Evolutionary conservation across 2,888 invertebrate species (phyloP).

Genomic region (Conus canariensis): DNA sequence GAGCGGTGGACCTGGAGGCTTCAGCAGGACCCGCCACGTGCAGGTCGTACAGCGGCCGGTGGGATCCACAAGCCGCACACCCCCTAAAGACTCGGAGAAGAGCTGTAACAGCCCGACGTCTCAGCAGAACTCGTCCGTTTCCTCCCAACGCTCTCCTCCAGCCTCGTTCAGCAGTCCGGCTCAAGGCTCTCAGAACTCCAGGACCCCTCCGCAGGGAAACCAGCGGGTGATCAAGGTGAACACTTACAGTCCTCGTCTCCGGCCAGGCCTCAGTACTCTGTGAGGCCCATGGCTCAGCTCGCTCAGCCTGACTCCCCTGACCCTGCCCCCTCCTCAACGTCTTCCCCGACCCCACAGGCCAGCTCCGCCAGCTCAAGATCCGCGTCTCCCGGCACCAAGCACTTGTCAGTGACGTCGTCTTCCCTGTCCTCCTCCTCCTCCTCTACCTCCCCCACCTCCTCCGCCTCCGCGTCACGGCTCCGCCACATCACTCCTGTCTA

Average conservation of each 20-base stretch:
- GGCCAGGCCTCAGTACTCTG: not conserved
- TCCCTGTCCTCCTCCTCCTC: not conserved
- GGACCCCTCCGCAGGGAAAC: not conserved
- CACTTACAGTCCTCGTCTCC: not conserved
- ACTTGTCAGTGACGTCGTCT: not conserved
- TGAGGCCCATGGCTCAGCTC: not conserved
- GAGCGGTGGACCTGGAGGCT: not conserved
- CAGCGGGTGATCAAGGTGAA: not conserved
- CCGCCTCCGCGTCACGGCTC: not conserved
- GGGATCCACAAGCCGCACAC: not conserved
- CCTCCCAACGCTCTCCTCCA: not conserved
- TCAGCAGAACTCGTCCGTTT: not conserved
- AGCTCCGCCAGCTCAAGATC: not conserved
- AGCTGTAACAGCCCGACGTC: not conserved
- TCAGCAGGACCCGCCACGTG: slow-evolving; percentile 1
- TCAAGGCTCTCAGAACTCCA: not conserved
- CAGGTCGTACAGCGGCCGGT: not conserved
- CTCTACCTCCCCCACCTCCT: not conserved
- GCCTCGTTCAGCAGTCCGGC: not conserved
- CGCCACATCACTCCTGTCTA: not conserved
- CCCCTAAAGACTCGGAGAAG: not conserved
- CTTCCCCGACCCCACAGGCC: not conserved
- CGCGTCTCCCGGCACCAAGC: not conserved
- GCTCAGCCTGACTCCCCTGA: not conserved
- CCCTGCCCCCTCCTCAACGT: not conserved